Percentiles rank a stretch among this genome's conserved stretches.
phyloP scores from a whole-genome alignment of 2,113 vertebrate genomes.

The Prunella himalayana region DNA sequence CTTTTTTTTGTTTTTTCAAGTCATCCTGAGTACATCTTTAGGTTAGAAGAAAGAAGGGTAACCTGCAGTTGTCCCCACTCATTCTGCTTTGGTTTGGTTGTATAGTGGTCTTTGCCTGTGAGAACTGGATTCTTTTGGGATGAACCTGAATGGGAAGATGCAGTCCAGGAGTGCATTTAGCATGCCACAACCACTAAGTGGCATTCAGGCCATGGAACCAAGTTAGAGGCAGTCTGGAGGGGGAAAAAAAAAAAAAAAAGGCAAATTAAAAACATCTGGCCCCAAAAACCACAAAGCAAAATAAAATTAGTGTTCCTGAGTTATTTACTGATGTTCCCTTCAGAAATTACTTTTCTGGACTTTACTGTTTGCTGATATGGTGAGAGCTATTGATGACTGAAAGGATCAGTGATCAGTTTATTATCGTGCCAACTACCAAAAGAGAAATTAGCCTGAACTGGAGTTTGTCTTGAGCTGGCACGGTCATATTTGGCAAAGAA shows the following conservation, averaged over 20 bases:
- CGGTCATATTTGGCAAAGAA: not conserved
- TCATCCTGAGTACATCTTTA: not conserved
- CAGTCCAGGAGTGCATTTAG: not conserved
- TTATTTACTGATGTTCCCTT: not conserved
- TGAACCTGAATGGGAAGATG: not conserved
- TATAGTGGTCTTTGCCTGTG: fast-evolving
- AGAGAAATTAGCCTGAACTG: not conserved
- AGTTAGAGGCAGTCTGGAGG: not conserved
- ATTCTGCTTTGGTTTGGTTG: not conserved
- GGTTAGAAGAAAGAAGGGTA: not conserved
- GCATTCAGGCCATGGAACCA: not conserved
- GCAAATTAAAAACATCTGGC: no score
- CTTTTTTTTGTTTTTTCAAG: no score
- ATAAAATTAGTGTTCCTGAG: not conserved
- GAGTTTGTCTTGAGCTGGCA: not conserved
- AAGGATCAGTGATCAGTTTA: not conserved
- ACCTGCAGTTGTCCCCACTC: not conserved
- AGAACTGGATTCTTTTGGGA: not conserved
- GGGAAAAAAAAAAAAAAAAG: not conserved
- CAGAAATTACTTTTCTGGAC: not conserved
- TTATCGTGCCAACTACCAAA: not conserved
- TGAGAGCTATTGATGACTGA: not conserved
- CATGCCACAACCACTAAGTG: fast-evolving
- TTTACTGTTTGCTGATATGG: not conserved
- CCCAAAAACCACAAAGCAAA: fast-evolving